Base-by-base conservation (phyloP, 1,140 invertebrate genomes). In the Heterodera schachtii region DNA sequence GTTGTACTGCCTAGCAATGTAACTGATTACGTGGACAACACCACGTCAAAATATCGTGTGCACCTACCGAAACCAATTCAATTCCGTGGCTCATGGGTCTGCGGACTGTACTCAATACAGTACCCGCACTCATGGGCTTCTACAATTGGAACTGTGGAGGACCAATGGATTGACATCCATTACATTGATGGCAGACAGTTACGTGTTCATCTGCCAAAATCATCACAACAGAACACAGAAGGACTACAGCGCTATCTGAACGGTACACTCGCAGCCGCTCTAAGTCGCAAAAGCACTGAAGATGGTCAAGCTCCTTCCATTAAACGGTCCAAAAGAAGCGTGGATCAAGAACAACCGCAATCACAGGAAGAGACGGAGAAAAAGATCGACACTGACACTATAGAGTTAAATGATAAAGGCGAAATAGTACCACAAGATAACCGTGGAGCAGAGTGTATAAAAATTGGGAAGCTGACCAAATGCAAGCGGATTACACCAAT, bases 1-100 rank as follows among this genome's bases (percentile, higher is more conserved):
- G 79, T 66, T 6, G 75, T 80, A 5, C 3, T 80, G 21, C 79
- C 79, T 79, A 79, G 73, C n/a, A 80, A 44, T n/a, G 57, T 57
- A 2, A 8, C 21, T 6, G 52, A 71, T 75, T 75, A 79, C 13
- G 9, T 11, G 47, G 66, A 71, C 52, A 80, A 80, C 46, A 2
- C 16, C 31, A 49, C 46, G 9, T 79, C 60, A 52, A 9, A 31
- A 16, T 80, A 80, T 44, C 78, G 52, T 11, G 75, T 80, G 6
- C 79, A 80, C 19, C 64, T 80, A 11, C 79, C 76, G 49, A 80
- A 80, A 41, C 6, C 64, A n/a, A 6, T 80, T 8, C 21, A 47
- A n/a, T 80, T 80, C 46, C 31, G 67, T 13, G 79, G 79, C 6
- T 16, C 21, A 41, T 80, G 79, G 79, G 43, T 52, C 3, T 78